Base-by-base conservation (phyloP, 2,888 invertebrate genomes). In the Clunio marinus region DNA sequence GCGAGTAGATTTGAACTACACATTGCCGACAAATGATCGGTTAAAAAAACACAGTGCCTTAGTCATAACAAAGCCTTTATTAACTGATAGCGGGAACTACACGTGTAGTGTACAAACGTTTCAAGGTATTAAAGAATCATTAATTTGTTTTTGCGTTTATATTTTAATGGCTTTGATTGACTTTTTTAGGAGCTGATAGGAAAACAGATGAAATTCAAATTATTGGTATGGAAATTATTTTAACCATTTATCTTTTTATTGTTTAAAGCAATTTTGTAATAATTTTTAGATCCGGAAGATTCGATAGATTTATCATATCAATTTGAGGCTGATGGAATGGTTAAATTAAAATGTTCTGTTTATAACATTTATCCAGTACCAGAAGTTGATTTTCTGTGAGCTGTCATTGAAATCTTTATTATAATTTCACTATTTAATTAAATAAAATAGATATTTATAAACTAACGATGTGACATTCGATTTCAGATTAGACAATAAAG, bases 31-130 rank as follows among this genome's bases (percentile, higher is more conserved):
- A 15, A 55, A 66, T 8, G 24, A 66, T 20, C 32, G 27, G 15
- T 25, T 32, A 15, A 45, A 65, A 46, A 65, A 55, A 35, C 41
- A 55, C 28, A 51, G 66, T 55, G 55, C 66, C 35, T 35, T 66
- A 22, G 55, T 55, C 24, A 66, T 66, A 17, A 35, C 25, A 7
- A 51, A 66, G 5, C 66, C 66, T 20, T 17, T 20, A 15, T 13
- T 24, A 2, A 7, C 15, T 1, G 66, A 66, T 24, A 35, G 46
- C 17, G 66, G 66, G 5, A 55, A 51, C 15, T 66, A 55, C 15
- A 55, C 55, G 10, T 66, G 66, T 20, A 45, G 35, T 24, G 66
- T 66, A 2, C 66, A 66, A 32, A 35, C 66, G n/a, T 66, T 66
- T 15, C 22, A 51, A 24, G n/a, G 35, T 27, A 51, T n/a, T n/a